Evolutionary conservation across 2,888 invertebrate genomes (phyloP), one percentile per base, ranked within the genome.

Genomic region (Agrochola macilenta): DNA sequence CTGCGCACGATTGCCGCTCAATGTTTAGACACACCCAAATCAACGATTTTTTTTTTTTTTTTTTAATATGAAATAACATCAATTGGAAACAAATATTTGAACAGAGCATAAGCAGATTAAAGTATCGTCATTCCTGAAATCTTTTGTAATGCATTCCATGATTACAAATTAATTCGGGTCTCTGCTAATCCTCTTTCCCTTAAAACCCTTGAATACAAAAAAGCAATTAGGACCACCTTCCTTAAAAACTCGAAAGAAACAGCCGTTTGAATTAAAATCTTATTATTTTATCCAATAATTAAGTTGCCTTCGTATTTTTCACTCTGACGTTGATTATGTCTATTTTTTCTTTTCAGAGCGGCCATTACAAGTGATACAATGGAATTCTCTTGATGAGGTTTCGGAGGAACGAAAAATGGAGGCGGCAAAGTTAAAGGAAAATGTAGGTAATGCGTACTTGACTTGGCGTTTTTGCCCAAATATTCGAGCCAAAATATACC

Each of bases 381-480:
- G 93, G 91, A 92, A 92, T 93, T 93, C 93, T 89, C 95, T 93
- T 95, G 95, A 95, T 95, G 95, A 95, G 94, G 35, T 84, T n/a
- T 0, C 23, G 75, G 90, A 73, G 23, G 23, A 20, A 23, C 52
- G 88, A 88, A n/a, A 5, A 35, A 52, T 91, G 89, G 93, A 95
- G 85, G 79, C 54, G 93, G 92, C 78, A 90, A 72, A 84, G 77
- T 63, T 43, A 39, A 39, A 8, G 14, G 8, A 9, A 49, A 35
- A n/a, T 5, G 1, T 54, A 17, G 0, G 9, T 23, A 30, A 8
- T 26, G 8, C 26, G 7, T 20, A 49, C 12, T 46, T 30, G 35
- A 35, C 26, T 57, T 14, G 52, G 9, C 20, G 20, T 26, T 20
- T 65, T 20, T 2, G 11, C 0, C 26, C 12, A 1, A 54, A 54